A percentile compares a stretch with the other conserved stretches of the same genome.
Conservation (phyloP, 2,797 vertebrate genomes). For the Chaunax sp. region DNA sequence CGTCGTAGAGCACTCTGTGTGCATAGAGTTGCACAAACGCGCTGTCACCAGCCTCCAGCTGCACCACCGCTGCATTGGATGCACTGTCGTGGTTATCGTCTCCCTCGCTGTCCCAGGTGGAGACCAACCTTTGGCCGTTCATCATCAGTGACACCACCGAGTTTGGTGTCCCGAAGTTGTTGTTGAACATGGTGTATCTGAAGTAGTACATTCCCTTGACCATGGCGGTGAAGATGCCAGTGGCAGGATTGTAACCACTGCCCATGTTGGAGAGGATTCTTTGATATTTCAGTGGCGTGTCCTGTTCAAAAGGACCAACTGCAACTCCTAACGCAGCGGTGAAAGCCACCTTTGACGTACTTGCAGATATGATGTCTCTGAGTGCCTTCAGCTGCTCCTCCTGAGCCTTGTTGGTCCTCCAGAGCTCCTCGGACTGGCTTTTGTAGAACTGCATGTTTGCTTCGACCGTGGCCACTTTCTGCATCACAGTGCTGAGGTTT, state of each 20-base stretch:
- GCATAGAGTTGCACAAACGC: conserved; percentile 28
- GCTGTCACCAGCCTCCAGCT: conserved; percentile 26
- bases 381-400: conserved; percentile 18
- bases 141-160: conserved; percentile 28
- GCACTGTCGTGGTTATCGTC: not conserved
- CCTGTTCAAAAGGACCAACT: conserved; percentile 4
- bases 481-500: not conserved
- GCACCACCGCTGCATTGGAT: conserved; percentile 13
- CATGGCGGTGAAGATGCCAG: conserved; percentile 26
- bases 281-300: conserved; percentile 7
- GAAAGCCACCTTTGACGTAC: conserved; percentile 2
- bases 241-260: conserved; percentile 14
- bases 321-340: conserved; percentile 1
- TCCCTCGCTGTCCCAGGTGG: conserved; percentile 2
- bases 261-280: conserved; percentile 26
- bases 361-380: fast-evolving
- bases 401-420: conserved; percentile 7
- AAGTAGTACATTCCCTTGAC: conserved; percentile 21
- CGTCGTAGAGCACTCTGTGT: not conserved
- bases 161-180: conserved; percentile 5
- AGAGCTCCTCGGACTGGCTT: conserved; percentile 1
- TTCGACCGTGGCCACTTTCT: conserved; percentile 9
- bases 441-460: not conserved
- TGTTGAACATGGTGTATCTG: conserved; percentile 36
- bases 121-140: conserved; percentile 19